phyloP scores from a whole-genome alignment of 2,797 vertebrate species.

The Neomorphus geoffroyi region DNA sequence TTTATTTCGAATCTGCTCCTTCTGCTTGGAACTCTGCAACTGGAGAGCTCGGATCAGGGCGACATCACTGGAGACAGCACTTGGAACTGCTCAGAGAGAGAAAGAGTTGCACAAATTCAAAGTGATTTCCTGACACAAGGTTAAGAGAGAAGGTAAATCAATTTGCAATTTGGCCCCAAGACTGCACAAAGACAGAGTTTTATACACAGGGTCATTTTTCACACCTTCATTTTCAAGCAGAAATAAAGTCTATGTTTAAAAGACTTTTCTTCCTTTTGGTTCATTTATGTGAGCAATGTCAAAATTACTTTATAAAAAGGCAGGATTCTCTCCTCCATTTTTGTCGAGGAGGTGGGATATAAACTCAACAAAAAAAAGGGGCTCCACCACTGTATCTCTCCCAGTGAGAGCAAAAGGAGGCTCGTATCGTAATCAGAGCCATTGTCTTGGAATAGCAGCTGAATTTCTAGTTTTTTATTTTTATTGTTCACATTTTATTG shows the following conservation, averaged over 20 bases:
- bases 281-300: neutral
- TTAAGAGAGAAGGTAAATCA: constrained; percentile 20
- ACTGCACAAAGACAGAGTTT: neutral
- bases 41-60: neutral
- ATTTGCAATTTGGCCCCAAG: neutral
- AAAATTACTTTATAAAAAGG: neutral
- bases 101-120: neutral
- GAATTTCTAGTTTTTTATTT: neutral
- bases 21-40: neutral
- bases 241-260: neutral
- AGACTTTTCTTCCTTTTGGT: neutral
- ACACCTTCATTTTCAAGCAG: neutral
- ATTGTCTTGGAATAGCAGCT: neutral
- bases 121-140: neutral
- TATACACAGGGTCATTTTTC: neutral
- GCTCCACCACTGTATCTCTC: neutral
- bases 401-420: neutral
- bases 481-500: neutral
- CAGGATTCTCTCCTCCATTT: neutral
- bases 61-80: neutral
- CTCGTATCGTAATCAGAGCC: neutral
- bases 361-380: neutral
- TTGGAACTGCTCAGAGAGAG: neutral
- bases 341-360: neutral
- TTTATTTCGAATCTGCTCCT: neutral